Evolutionary conservation across 2,113 vertebrate species (phyloP).

Genomic region (Chrysochloris asiatica): DNA sequence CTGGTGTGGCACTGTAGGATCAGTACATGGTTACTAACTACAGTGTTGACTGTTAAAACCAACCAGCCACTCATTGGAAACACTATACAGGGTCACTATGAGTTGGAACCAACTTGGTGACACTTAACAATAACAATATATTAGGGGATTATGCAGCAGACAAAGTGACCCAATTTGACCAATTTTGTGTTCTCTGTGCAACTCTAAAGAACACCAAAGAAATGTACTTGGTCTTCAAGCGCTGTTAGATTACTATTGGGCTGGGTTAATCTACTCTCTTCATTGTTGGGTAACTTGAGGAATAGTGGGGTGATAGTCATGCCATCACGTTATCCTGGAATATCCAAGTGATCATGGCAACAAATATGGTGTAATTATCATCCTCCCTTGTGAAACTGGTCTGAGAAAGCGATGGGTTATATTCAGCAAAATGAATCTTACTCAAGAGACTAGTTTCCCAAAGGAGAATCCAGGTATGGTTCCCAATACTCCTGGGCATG

Average conservation of each 20-base stretch:
- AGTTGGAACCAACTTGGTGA: too few relatives aligned
- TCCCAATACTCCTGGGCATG: fast-evolving
- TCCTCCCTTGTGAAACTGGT: neutral
- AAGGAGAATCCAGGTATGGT: neutral
- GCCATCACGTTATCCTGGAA: neutral
- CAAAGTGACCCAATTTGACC: neutral
- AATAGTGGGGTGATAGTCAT: neutral
- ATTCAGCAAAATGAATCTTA: neutral
- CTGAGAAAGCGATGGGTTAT: neutral
- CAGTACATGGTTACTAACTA: too few relatives aligned
- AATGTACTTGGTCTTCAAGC: neutral
- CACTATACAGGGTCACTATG: too few relatives aligned
- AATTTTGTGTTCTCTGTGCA: neutral
- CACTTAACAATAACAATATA: too few relatives aligned
- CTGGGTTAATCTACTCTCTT: too few relatives aligned
- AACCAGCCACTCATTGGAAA: too few relatives aligned
- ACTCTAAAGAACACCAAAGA: fast-evolving
- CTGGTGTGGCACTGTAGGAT: too few relatives aligned
- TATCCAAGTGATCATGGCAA: neutral
- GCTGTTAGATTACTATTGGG: neutral
- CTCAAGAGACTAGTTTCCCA: neutral
- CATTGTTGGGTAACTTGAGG: neutral
- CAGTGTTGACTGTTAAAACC: too few relatives aligned
- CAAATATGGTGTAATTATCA: neutral
- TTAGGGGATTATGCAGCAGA: neutral